Evolutionary conservation across 2,888 invertebrate species (phyloP).

Genomic region (Orthosia gothica): DNA sequence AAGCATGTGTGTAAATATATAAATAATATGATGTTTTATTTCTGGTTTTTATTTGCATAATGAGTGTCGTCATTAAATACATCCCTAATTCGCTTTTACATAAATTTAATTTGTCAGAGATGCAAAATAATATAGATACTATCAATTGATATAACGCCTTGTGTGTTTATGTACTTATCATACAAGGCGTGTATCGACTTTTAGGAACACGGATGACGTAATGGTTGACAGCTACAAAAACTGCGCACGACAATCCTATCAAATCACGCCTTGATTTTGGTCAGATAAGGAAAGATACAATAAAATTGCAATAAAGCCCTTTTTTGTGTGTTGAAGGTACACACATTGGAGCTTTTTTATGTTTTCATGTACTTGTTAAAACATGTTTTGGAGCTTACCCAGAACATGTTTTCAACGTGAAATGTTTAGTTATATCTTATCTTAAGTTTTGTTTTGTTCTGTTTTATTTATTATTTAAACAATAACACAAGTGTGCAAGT

Average conservation of each 20-base stretch:
- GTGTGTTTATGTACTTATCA: constrained; percentile 16
- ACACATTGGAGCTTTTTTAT: background rate
- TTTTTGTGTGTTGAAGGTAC: background rate
- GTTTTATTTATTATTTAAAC: constrained; percentile 18
- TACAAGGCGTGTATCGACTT: constrained; percentile 20
- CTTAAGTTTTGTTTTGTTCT: background rate
- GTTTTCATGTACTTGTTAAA: background rate
- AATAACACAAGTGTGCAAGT: constrained; percentile 25
- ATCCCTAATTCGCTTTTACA: constrained; percentile 5
- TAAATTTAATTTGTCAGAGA: constrained; percentile 12
- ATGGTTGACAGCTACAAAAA: constrained; percentile 37
- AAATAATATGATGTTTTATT: constrained; percentile 25
- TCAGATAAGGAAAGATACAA: background rate
- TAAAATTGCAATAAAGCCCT: background rate
- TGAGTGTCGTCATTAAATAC: background rate
- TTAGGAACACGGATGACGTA: constrained; percentile 44
- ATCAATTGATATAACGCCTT: background rate
- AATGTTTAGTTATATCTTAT: constrained; percentile 14
- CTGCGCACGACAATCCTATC: constrained; percentile 20
- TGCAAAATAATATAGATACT: background rate
- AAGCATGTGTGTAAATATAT: background rate
- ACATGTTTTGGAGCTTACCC: background rate
- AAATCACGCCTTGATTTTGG: constrained; percentile 20
- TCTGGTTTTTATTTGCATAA: constrained; percentile 40
- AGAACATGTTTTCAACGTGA: background rate